Evolutionary conservation across 2,888 invertebrate species (phyloP).

Genomic region (Pantelozetes paolii): DNA sequence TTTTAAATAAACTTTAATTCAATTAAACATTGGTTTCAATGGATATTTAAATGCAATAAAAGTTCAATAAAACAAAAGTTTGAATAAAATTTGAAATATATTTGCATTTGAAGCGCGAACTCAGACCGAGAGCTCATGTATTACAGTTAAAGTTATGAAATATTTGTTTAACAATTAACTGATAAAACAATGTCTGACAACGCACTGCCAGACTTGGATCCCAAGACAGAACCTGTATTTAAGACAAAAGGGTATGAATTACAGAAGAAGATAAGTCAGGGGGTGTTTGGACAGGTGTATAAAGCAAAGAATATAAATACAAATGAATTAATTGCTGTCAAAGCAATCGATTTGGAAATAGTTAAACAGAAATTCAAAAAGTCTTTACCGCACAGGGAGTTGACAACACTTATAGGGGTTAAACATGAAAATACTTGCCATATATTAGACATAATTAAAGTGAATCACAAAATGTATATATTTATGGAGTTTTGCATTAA

Average conservation of each 20-base stretch:
- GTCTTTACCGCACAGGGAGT: conserved; percentile 43
- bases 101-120: too few relatives aligned
- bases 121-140: too few relatives aligned
- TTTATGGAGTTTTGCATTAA: conserved; percentile 49
- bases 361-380: conserved; percentile 40
- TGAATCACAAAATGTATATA: conserved; percentile 42
- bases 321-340: conserved; percentile 39
- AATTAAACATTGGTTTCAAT: too few relatives aligned
- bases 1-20: too few relatives aligned
- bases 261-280: conserved; percentile 28
- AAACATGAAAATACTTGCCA: conserved; percentile 40
- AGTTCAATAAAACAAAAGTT: too few relatives aligned
- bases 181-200: too few relatives aligned
- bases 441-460: conserved; percentile 42
- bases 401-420: conserved; percentile 42
- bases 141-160: too few relatives aligned
- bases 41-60: too few relatives aligned
- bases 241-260: conserved; percentile 40
- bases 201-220: conserved; percentile 41
- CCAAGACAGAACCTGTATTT: conserved; percentile 38
- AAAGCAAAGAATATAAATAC: conserved; percentile 32
- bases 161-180: too few relatives aligned
- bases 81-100: too few relatives aligned
- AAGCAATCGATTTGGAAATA: conserved; percentile 43
- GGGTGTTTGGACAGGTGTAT: conserved; percentile 42